phyloP scores from a whole-genome alignment of 2,888 invertebrate species.

The Ennomos fuscantarius region DNA sequence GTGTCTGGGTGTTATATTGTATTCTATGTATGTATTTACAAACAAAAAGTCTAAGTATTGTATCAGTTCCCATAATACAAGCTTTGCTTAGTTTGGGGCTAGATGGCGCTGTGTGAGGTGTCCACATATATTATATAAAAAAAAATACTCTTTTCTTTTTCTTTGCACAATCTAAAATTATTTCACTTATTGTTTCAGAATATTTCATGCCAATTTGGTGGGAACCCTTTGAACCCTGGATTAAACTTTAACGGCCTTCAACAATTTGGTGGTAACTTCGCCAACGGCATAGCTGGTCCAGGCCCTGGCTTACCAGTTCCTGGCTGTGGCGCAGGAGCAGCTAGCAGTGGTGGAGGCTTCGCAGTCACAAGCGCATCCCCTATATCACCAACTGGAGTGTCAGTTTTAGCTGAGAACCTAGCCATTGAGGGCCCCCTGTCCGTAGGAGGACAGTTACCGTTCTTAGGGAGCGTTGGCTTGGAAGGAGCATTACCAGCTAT shows the following conservation, averaged over 20 bases:
- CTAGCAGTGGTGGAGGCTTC: constrained; percentile 34
- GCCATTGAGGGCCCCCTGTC: constrained; percentile 44
- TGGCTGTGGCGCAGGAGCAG: constrained; percentile 4
- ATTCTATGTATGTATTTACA: too few relatives aligned
- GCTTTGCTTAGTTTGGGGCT: too few relatives aligned
- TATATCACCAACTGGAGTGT: constrained; percentile 42
- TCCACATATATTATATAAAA: too few relatives aligned
- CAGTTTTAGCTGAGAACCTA: constrained; percentile 45
- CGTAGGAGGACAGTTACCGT: constrained; percentile 44
- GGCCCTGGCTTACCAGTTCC: neutral
- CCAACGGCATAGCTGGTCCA: constrained; percentile 2
- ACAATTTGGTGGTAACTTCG: constrained; percentile 5
- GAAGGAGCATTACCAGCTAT: constrained; percentile 39
- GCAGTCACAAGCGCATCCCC: constrained; percentile 41
- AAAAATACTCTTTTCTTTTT: too few relatives aligned
- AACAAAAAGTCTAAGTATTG: too few relatives aligned
- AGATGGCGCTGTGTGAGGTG: too few relatives aligned
- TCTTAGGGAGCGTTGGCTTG: constrained; percentile 41
- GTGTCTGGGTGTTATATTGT: too few relatives aligned
- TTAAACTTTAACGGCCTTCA: constrained; percentile 17
- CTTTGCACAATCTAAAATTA: too few relatives aligned
- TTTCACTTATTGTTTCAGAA: constrained; percentile 1
- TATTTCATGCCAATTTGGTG: constrained; percentile 13
- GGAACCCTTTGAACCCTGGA: constrained; percentile 24
- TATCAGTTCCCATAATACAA: too few relatives aligned